phyloP scores from a whole-genome alignment of 2,888 invertebrate genomes.

The Melieria picta region DNA sequence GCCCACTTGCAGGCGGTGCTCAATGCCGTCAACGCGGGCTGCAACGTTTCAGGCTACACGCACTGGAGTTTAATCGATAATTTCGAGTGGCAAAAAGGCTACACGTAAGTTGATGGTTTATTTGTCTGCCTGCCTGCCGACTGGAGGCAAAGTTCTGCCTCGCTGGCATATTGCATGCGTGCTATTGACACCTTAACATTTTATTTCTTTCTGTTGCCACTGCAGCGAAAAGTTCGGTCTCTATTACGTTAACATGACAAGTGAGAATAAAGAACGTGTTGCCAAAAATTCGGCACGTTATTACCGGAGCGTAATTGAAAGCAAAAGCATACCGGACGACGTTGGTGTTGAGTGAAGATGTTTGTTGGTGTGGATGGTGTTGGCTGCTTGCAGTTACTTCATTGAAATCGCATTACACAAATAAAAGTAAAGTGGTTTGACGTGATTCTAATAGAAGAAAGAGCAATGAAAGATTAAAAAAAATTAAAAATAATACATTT shows the following conservation, averaged over 20 bases:
- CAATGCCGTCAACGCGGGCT: slow-evolving; percentile 53
- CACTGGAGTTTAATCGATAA: slow-evolving; percentile 59
- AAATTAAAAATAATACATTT: too few species aligned
- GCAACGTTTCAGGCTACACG: slow-evolving; percentile 54
- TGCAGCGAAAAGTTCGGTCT: slow-evolving; percentile 75
- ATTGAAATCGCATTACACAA: too few species aligned
- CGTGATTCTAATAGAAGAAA: too few species aligned
- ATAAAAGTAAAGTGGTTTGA: too few species aligned
- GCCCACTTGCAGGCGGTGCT: slow-evolving; percentile 53
- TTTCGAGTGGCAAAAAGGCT: slow-evolving; percentile 59
- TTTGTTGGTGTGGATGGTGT: background rate
- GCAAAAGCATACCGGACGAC: slow-evolving; percentile 38
- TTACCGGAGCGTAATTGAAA: slow-evolving; percentile 45
- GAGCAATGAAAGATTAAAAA: too few species aligned
- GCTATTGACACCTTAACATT: slow-evolving; percentile 26
- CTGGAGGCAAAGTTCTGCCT: background rate
- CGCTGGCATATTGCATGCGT: slow-evolving; percentile 28
- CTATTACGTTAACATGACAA: slow-evolving; percentile 74
- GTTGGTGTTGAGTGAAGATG: background rate
- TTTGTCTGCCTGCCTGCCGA: background rate
- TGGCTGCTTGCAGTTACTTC: background rate
- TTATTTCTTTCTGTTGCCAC: slow-evolving; percentile 42
- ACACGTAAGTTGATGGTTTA: slow-evolving; percentile 49
- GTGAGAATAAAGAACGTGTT: slow-evolving; percentile 70
- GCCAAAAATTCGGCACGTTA: slow-evolving; percentile 70